Conservation (phyloP, 2,797 vertebrate genomes). For the Gallinago nigripennis region DNA sequence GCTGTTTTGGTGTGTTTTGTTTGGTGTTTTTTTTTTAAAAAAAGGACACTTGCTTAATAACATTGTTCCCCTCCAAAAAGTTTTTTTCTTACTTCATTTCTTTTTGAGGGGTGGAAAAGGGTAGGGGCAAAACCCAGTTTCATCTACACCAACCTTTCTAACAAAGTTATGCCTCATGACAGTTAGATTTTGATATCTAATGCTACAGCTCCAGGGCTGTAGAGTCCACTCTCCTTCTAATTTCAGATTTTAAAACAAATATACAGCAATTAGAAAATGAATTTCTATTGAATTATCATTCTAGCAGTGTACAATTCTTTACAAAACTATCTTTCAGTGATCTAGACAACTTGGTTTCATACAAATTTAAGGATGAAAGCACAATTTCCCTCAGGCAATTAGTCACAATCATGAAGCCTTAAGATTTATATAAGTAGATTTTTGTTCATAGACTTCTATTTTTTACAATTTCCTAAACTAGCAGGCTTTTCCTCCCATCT, state of each 20-base stretch:
- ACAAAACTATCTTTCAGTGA: background rate
- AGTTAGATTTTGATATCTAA: background rate
- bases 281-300: background rate
- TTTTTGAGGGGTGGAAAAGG: background rate
- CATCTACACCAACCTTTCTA: background rate
- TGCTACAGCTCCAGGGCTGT: background rate
- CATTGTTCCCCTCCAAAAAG: background rate
- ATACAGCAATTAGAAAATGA: background rate
- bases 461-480: background rate
- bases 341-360: background rate
- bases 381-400: background rate
- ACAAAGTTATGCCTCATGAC: background rate
- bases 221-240: background rate
- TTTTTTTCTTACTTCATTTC: background rate
- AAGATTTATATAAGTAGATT: background rate
- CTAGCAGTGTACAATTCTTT: background rate
- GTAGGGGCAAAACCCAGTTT: background rate
- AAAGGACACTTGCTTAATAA: background rate
- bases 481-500: background rate
- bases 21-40: background rate
- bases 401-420: background rate
- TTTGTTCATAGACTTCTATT: background rate
- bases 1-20: no score
- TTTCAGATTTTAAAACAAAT: background rate
- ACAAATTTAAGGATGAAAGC: background rate